A percentile compares a stretch with the other conserved stretches of the same genome.
phyloP scores from a whole-genome alignment of 2,113 vertebrate genomes.

The Albula glossodonta region DNA sequence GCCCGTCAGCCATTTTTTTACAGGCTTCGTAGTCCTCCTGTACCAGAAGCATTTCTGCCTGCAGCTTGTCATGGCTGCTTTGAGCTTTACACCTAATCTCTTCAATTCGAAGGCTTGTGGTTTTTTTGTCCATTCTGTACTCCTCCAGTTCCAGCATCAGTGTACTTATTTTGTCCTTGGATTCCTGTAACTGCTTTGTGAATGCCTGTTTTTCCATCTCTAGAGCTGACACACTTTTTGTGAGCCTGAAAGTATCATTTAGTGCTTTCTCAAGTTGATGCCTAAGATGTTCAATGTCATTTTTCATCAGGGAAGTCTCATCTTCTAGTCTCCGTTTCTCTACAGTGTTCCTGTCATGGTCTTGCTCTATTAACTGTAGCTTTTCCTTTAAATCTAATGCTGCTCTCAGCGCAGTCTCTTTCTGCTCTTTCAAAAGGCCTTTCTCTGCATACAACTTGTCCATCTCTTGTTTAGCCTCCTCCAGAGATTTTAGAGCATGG shows the following conservation, averaged over 20 bases:
- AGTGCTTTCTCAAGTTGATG: constrained; percentile 23
- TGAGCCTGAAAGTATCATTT: constrained; percentile 33
- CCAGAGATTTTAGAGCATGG: constrained; percentile 28
- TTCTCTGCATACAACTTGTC: constrained; percentile 31
- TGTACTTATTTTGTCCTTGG: constrained; percentile 22
- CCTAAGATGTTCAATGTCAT: constrained; percentile 29
- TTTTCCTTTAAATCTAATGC: constrained; percentile 14
- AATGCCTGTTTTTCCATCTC: constrained; percentile 25
- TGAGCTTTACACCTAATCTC: constrained; percentile 31
- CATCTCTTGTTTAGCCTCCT: constrained; percentile 18
- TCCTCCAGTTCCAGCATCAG: constrained; percentile 26
- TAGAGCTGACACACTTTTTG: constrained; percentile 14
- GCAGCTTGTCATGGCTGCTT: constrained; percentile 19
- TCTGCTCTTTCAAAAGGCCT: constrained; percentile 33
- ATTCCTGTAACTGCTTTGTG: constrained; percentile 21
- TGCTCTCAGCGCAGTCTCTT: constrained; percentile 22
- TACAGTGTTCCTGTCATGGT: constrained; percentile 16
- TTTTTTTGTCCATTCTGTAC: constrained; percentile 17
- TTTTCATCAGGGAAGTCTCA: constrained; percentile 21
- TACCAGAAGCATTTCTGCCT: constrained; percentile 31
- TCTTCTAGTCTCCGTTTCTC: constrained; percentile 27
- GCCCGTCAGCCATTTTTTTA: constrained; percentile 12
- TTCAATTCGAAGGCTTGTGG: constrained; percentile 23
- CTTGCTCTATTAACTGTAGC: constrained; percentile 23
- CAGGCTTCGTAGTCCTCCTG: constrained; percentile 24